phyloP scores from a whole-genome alignment of 1,140 invertebrate species.

The Zaprionus davidi region DNA sequence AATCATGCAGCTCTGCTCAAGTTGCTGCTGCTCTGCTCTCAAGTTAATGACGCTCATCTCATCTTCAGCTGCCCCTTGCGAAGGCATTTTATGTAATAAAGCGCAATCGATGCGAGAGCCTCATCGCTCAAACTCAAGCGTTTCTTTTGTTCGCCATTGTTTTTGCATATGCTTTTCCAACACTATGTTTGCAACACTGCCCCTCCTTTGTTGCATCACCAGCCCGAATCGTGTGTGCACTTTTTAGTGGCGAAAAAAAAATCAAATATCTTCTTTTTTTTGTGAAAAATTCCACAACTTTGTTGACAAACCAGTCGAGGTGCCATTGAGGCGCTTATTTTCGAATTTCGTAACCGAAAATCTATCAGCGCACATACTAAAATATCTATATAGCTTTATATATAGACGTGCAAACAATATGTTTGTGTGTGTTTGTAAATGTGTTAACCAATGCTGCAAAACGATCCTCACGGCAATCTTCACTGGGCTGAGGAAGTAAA shows the following conservation, averaged over 20 bases:
- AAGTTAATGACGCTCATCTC: not conserved
- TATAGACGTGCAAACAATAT: not conserved
- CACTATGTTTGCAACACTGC: constrained; percentile 25
- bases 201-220: constrained; percentile 54
- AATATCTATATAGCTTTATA: not conserved
- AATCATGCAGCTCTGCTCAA: constrained; percentile 26
- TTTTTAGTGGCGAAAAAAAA: not conserved
- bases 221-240: constrained; percentile 28
- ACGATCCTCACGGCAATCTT: constrained; percentile 17
- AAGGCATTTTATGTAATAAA: constrained; percentile 47
- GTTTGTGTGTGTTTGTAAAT: constrained; percentile 23
- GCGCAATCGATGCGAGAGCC: constrained; percentile 17
- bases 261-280: not conserved
- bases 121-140: constrained; percentile 11
- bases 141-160: constrained; percentile 21
- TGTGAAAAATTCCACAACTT: constrained; percentile 32
- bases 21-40: not conserved
- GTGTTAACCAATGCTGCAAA: constrained; percentile 75
- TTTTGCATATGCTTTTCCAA: constrained; percentile 48
- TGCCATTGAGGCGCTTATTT: constrained; percentile 41
- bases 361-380: not conserved
- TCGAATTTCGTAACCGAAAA: constrained; percentile 61
- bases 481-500: constrained; percentile 38
- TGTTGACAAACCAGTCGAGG: constrained; percentile 65
- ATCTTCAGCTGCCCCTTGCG: constrained; percentile 40